Evolutionary conservation across 2,113 vertebrate species (phyloP), one percentile per base, ranked within the genome.

Genomic region (Scomber colias): DNA sequence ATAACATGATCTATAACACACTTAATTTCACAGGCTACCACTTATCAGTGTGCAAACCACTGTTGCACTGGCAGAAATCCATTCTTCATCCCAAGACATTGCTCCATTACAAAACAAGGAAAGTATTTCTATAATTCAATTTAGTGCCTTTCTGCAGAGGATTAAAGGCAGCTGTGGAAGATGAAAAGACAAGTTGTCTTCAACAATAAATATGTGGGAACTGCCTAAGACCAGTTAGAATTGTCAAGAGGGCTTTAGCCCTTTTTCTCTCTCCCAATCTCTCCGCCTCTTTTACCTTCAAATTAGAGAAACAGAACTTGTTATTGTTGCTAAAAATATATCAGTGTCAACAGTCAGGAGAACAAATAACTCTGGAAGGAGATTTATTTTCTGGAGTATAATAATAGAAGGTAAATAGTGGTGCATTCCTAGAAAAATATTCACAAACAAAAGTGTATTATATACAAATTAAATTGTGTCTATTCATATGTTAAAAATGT

Each of bases 161-260:
- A 93, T 93, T 91, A 88, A 84, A 88, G 74, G 79, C 91, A 92
- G 91, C 90, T 93, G 87, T 83, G 55, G 54, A 63, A 85, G 71
- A 89, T 85, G 68, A 90, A 89, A 87, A 73, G 77, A 53, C 71
- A 66, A 78, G 72, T 75, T 88, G 83, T 86, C 75, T 81, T 79
- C 86, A 87, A 74, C 40, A 71, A 81, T 79, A 84, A 90, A 83
- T 80, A 85, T 56, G 74, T 82, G 50, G 67, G 75, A 77, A 71
- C 72, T 79, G 63, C 70, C 71, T 65, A 21, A 63, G 61, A 81
- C 62, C 57, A 73, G 73, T 69, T 40, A 66, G 45, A 56, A 50
- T 17, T 83, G 60, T 79, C 50, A 69, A 30, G 70, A 64, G 19
- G 17, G 56, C 24, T 48, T 48, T n/a, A 30, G 9, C 19, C 78